Evolutionary conservation across 2,888 invertebrate genomes (phyloP).

Genomic region (Eupsilia transversa): DNA sequence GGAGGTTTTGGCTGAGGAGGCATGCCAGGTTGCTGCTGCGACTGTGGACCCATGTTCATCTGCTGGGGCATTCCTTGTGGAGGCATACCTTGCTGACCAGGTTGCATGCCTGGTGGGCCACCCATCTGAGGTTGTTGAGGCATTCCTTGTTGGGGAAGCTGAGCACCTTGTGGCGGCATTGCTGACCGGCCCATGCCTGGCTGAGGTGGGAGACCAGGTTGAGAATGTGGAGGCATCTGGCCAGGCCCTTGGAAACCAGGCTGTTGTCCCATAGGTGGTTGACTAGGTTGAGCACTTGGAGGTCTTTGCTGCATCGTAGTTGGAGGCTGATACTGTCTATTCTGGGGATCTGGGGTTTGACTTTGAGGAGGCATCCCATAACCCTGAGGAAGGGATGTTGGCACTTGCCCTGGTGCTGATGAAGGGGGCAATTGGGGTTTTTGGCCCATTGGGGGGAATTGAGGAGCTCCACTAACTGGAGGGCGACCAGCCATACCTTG

Average conservation of each 20-base stretch:
- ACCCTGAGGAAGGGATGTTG: conserved; percentile 59
- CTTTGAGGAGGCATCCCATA: conserved; percentile 71
- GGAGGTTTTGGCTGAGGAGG: conserved; percentile 53
- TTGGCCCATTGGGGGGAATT: conserved; percentile 72
- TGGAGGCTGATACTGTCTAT: conserved; percentile 66
- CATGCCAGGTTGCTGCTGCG: conserved; percentile 59
- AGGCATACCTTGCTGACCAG: conserved; percentile 62
- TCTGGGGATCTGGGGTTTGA: conserved; percentile 61
- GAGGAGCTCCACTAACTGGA: conserved; percentile 73
- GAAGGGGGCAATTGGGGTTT: conserved; percentile 75
- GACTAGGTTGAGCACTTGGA: conserved; percentile 74
- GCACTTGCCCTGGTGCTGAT: conserved; percentile 72
- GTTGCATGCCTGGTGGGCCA: conserved; percentile 45
- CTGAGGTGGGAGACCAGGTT: conserved; percentile 65
- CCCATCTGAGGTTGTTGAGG: conserved; percentile 66
- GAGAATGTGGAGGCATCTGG: conserved; percentile 73
- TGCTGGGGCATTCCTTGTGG: conserved; percentile 68
- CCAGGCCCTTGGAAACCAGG: conserved; percentile 64
- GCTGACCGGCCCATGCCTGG: conserved; percentile 66
- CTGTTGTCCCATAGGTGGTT: conserved; percentile 67
- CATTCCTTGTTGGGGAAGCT: conserved; percentile 64
- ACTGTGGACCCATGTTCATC: conserved; percentile 60
- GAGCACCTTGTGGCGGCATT: conserved; percentile 71
- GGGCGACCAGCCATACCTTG: conserved; percentile 68
- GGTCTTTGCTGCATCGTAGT: conserved; percentile 70